Percentiles rank a stretch among this genome's conserved stretches.
Evolutionary conservation across 1,140 invertebrate species (phyloP).

Genomic region (Plutomurus gul): DNA sequence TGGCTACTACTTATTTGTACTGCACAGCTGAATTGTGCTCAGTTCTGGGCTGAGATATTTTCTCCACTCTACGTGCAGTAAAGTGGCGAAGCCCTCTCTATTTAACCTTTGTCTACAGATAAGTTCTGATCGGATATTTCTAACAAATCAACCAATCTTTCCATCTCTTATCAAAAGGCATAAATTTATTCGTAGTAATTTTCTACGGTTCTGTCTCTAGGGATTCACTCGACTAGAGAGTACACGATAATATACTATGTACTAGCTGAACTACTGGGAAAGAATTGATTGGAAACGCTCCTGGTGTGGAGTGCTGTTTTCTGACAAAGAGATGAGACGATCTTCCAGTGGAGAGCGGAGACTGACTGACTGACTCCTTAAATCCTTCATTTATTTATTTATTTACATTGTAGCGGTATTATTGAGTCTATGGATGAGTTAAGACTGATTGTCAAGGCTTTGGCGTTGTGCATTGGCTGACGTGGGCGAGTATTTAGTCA

Average conservation of each 20-base stretch:
- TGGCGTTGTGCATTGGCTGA: no score
- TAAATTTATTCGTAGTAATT: background rate
- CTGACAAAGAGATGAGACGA: background rate
- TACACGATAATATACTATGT: background rate
- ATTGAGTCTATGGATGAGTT: no score
- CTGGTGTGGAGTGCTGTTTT: slow-evolving; percentile 5
- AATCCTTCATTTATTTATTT: background rate
- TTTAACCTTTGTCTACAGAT: background rate
- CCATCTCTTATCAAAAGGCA: background rate
- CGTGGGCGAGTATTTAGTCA: slow-evolving; percentile 6
- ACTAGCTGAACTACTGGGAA: background rate
- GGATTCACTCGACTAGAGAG: no score
- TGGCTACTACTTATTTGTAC: no score
- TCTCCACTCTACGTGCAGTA: background rate
- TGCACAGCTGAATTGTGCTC: no score
- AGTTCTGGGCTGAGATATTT: background rate
- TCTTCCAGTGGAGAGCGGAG: no score
- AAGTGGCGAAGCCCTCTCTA: background rate
- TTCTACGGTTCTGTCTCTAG: no score
- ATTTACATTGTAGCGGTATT: background rate
- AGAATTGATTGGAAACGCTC: slow-evolving; percentile 23
- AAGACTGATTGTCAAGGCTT: no score
- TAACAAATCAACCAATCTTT: slow-evolving; percentile 12
- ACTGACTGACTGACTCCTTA: background rate
- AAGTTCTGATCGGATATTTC: background rate